A percentile compares a stretch with the other conserved stretches of the same genome.
Evolutionary conservation across 2,888 invertebrate genomes (phyloP).

Genomic region (Tromatobia lineatoria): DNA sequence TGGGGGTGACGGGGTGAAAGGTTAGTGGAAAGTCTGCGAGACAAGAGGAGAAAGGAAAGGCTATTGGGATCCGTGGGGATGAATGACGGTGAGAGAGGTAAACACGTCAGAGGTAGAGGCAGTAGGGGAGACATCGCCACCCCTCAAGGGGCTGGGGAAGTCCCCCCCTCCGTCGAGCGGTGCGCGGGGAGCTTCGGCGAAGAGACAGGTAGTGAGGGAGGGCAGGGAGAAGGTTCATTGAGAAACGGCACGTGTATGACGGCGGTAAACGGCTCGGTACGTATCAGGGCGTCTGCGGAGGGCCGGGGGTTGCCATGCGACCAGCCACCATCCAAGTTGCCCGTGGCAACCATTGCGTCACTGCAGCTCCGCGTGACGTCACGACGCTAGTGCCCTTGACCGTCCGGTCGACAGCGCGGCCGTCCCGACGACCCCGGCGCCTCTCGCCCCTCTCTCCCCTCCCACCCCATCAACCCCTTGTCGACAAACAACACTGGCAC

Average conservation of each 20-base stretch:
- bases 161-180: not conserved
- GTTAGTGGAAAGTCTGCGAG: slow-evolving; percentile 27
- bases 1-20: slow-evolving; percentile 18
- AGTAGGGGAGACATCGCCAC: not conserved
- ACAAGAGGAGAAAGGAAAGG: slow-evolving; percentile 16
- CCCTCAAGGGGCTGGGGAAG: slow-evolving; percentile 65
- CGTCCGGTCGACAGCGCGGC: slow-evolving; percentile 73
- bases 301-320: slow-evolving; percentile 79
- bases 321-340: slow-evolving; percentile 78
- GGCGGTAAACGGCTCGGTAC: slow-evolving; percentile 63
- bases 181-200: slow-evolving; percentile 31
- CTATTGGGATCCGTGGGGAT: slow-evolving; percentile 30
- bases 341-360: slow-evolving; percentile 83
- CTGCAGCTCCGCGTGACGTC: slow-evolving; percentile 83
- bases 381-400: slow-evolving; percentile 83
- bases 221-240: slow-evolving; percentile 78
- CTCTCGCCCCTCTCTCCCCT: slow-evolving; percentile 30
- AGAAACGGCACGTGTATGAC: slow-evolving; percentile 80
- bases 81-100: slow-evolving; percentile 41
- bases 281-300: slow-evolving; percentile 43
- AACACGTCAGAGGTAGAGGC: slow-evolving; percentile 61
- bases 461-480: slow-evolving; percentile 9
- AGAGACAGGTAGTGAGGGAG: slow-evolving; percentile 49
- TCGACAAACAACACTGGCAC: not conserved
- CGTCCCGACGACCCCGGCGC: slow-evolving; percentile 63